Evolutionary conservation across 2,113 vertebrate genomes (phyloP), one percentile per base, ranked within the genome.

Genomic region (Polypterus senegalus): DNA sequence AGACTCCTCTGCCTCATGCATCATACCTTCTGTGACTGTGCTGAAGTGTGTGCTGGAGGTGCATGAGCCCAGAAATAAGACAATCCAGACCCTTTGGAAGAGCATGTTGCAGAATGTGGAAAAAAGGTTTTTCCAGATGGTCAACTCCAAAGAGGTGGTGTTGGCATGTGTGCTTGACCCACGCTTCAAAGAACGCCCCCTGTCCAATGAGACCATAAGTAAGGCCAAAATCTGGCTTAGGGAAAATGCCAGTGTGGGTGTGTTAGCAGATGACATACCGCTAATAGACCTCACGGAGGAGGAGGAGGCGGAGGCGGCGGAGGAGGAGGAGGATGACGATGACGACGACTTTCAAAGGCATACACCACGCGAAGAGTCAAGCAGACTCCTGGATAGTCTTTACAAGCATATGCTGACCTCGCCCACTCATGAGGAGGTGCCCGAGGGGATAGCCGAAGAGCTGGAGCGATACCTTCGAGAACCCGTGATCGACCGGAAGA

Each of bases 1-100:
- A 4, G 63, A 68, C 3, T 46, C 60, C 7, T 62, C 60, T 52
- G 9, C n/a, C 7, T 61, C 63, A 6, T 67, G 61, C 58, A 63
- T 57, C 44, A 43, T 57, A n/a, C 57, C 66, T 4, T 44, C 9
- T 8, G 4, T 55, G 6, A 45, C 5, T 27, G 62, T 64, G 9
- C 53, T 64, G 53, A 27, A 4, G 3, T 5, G 6, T 11, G 10
- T 59, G 4, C 57, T 63, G 9, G 43, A 66, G 49, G 9, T n/a
- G 54, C 6, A 66, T 44, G 46, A 47, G 44, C 49, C 61, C 3
- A 54, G 1, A 9, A 59, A n/a, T 5, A 63, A 46, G n/a, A 57
- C 60, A 46, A 62, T 66, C n/a, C 55, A 53, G 11, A 63, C 60
- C 8, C 46, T 59, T 3, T 59, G 65, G 43, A 58, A 52, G 11